Conservation (phyloP, 2,797 vertebrate genomes). For the Phoeniculus purpureus region DNA sequence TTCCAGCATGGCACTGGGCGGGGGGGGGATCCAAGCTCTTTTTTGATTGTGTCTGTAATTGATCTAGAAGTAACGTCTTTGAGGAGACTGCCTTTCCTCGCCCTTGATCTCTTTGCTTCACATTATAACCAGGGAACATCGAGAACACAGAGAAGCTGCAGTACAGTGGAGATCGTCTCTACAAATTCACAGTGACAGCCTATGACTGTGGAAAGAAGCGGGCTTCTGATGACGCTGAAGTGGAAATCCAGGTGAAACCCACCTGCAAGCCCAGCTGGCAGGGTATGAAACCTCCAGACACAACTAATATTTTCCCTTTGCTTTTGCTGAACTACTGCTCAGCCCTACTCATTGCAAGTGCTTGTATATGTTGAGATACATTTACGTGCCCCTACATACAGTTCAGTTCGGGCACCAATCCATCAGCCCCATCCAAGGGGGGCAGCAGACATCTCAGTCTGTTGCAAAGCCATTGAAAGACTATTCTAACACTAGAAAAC, state of each 20-base stretch:
- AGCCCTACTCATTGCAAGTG: not conserved
- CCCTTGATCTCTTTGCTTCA: conserved; percentile 16
- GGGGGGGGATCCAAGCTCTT: not conserved
- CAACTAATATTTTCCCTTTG: not conserved
- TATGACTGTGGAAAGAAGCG: conserved; percentile 99
- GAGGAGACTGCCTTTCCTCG: not conserved
- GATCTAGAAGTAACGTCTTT: not conserved
- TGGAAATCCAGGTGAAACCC: conserved; percentile 95
- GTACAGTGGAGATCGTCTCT: conserved; percentile 88
- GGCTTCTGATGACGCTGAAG: conserved; percentile 93
- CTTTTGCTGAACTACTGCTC: not conserved
- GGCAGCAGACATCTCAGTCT: not conserved
- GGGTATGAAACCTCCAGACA: conserved; percentile 79
- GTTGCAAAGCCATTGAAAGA: not conserved
- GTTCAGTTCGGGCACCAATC: not conserved
- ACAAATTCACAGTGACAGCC: conserved; percentile 96
- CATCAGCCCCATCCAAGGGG: not conserved
- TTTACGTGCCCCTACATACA: not conserved
- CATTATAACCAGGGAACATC: conserved; percentile 87
- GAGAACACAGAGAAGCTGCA: conserved; percentile 97
- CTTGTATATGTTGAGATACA: not conserved
- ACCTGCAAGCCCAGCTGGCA: conserved; percentile 99
- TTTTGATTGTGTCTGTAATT: not conserved
- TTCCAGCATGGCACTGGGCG: not conserved
- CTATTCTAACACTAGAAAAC: not conserved